phyloP scores from a whole-genome alignment of 2,797 vertebrate genomes.

The Rhinichthys osculus region DNA sequence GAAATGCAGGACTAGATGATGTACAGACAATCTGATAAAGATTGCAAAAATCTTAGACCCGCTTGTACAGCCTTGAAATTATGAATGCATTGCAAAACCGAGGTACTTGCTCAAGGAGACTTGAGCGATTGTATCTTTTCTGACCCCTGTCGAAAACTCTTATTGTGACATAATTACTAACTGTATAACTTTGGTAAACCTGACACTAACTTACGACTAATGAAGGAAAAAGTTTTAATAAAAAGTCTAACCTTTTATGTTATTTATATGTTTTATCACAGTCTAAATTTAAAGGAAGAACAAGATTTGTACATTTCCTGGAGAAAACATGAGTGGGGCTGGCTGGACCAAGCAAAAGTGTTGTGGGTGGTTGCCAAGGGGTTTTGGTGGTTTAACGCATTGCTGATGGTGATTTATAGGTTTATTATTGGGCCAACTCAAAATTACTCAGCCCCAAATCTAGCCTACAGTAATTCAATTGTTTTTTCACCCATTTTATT shows the following conservation, averaged over 20 bases:
- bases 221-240: not conserved
- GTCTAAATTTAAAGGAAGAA: not conserved
- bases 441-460: not conserved
- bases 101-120: slow-evolving; percentile 18
- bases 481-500: not conserved
- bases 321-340: not conserved
- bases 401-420: not conserved
- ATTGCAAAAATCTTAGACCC: not conserved
- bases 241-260: not conserved
- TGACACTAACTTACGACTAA: not conserved
- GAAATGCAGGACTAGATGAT: not conserved
- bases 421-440: not conserved
- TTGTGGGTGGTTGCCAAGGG: not conserved
- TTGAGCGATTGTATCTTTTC: not conserved
- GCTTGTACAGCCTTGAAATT: slow-evolving; percentile 2
- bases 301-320: not conserved
- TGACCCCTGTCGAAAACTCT: slow-evolving; percentile 34
- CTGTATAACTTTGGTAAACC: not conserved
- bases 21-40: not conserved
- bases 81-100: slow-evolving; percentile 13
- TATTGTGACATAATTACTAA: slow-evolving; percentile 15
- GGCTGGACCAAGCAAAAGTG: not conserved
- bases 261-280: not conserved
- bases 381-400: not conserved
- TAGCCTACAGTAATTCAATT: not conserved